These are phyloP conservation scores for Crenichthys baileyi DNA, from an alignment of 2,797 vertebrate species.

Conservation along the genomic window DNA sequence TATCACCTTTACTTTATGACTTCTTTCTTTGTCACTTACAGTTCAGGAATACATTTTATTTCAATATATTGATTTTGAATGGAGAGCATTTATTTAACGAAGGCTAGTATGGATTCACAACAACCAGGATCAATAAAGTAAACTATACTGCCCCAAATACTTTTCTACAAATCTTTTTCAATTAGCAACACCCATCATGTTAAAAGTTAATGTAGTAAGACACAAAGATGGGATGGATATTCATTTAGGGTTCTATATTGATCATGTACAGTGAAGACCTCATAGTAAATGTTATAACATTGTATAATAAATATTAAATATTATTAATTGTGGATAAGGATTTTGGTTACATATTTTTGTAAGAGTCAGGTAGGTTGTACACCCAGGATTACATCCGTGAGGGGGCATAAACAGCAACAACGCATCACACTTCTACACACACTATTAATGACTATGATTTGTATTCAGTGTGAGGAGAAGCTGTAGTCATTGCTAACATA, in stretches of 20 bases:
- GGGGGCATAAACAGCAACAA: constrained; percentile 18
- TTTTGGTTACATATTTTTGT: not conserved
- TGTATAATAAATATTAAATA: not conserved
- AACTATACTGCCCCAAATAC: not conserved
- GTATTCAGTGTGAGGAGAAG: constrained; percentile 48
- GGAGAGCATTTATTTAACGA: not conserved
- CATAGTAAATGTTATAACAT: not conserved
- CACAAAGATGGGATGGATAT: not conserved
- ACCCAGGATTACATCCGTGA: not conserved
- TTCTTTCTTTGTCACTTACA: not conserved
- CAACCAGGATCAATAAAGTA: not conserved
- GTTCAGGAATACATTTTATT: not conserved
- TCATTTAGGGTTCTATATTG: not conserved
- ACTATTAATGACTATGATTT: constrained; percentile 37
- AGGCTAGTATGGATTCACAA: not conserved
- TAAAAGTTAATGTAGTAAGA: not conserved
- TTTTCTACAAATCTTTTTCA: not conserved
- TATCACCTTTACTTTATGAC: too few relatives aligned
- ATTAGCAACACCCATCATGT: not conserved
- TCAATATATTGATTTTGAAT: not conserved
- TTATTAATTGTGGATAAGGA: not conserved
- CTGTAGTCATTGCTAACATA: constrained; percentile 61
- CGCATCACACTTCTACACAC: constrained; percentile 54
- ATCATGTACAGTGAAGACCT: not conserved
- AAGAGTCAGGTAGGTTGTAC: not conserved